Evolutionary conservation across 1,140 invertebrate species (phyloP).

Genomic region (Apocrypta bakeri): DNA sequence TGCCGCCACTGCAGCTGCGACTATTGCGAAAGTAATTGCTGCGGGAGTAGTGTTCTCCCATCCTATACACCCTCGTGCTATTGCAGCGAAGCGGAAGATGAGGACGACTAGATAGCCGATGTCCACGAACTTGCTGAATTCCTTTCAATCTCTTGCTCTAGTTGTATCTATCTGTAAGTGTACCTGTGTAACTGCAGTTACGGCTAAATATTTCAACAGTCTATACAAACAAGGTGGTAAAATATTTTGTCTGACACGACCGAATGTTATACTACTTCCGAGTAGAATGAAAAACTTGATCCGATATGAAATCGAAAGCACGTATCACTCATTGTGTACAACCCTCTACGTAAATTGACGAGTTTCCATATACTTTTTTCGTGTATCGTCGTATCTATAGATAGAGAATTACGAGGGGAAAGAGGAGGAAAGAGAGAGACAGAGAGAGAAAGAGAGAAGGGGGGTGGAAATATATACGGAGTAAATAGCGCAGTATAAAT

Average conservation of each 20-base stretch:
- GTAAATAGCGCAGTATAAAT: slow-evolving; percentile 27
- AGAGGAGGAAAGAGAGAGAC: neutral
- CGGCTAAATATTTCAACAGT: neutral
- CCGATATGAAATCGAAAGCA: neutral
- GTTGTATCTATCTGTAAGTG: neutral
- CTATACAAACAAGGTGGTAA: no score
- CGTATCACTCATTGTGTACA: no score
- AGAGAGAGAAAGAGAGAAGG: neutral
- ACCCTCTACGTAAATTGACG: neutral
- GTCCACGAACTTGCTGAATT: slow-evolving; percentile 32
- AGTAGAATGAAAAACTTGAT: neutral
- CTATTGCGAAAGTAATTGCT: slow-evolving; percentile 72
- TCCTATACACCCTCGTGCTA: slow-evolving; percentile 20
- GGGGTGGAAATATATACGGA: neutral
- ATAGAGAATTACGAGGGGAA: neutral
- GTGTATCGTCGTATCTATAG: slow-evolving; percentile 24
- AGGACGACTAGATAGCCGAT: slow-evolving; percentile 23
- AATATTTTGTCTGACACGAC: neutral
- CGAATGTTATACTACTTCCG: neutral
- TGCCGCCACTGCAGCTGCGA: slow-evolving; percentile 48
- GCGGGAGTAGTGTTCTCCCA: slow-evolving; percentile 38
- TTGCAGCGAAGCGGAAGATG: slow-evolving; percentile 44
- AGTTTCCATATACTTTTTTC: no score
- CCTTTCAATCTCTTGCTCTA: slow-evolving; percentile 28
- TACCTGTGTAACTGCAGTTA: neutral